Evolutionary conservation across 2,113 vertebrate species (phyloP).

Genomic region (Osmerus mordax): DNA sequence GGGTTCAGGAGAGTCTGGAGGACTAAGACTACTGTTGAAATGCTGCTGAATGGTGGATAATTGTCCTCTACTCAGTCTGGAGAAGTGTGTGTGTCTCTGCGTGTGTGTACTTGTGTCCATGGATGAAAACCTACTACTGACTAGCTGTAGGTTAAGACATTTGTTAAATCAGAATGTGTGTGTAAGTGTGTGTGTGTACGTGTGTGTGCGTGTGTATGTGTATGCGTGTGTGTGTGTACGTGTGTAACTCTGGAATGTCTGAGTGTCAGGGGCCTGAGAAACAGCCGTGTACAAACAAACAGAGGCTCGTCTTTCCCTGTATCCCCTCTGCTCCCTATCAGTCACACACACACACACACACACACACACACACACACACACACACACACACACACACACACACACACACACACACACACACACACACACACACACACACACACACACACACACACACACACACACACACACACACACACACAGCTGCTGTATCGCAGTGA

Average conservation of each 20-base stretch:
- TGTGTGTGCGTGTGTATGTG: conserved; percentile 22
- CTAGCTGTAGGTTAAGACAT: background rate
- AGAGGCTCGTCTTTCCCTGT: conserved; percentile 74
- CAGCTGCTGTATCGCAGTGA: conserved; percentile 37
- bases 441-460: conserved; percentile 2
- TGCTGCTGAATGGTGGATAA: conserved; percentile 3
- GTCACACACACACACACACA: conserved; percentile 23
- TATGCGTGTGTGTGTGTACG: conserved; percentile 36
- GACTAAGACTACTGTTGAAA: background rate
- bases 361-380: conserved; percentile 7
- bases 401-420: conserved; percentile 1
- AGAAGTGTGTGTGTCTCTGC: conserved; percentile 19
- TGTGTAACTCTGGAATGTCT: conserved; percentile 57
- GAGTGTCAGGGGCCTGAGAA: conserved; percentile 74
- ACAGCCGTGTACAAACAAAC: conserved; percentile 77
- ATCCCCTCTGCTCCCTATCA: conserved; percentile 59
- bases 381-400: conserved; percentile 5
- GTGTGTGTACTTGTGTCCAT: conserved; percentile 8
- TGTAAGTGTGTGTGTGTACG: background rate
- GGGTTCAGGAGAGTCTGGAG: conserved; percentile 11
- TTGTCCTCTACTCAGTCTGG: no score
- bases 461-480: conserved; percentile 22
- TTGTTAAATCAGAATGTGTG: conserved; percentile 5
- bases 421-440: conserved; percentile 7
- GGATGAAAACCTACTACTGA: background rate